A percentile compares a stretch with the other conserved stretches of the same genome.
These are phyloP conservation scores for Ibycter americanus DNA, from an alignment of 2,797 vertebrate genomes.

Conservation along the genomic window DNA sequence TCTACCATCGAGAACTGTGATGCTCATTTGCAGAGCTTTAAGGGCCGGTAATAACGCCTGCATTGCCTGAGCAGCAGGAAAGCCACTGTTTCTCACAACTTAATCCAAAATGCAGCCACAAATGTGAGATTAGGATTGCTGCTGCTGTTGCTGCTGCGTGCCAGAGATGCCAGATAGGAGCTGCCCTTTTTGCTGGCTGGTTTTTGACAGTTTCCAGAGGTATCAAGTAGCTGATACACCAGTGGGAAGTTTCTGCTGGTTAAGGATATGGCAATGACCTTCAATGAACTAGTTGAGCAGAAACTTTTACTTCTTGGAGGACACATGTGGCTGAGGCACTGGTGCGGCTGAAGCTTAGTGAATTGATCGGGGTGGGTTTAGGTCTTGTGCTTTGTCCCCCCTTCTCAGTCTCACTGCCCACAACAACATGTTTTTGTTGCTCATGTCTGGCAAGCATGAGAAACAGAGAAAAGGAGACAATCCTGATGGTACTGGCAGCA, in stretches of 20 bases:
- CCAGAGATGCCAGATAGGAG: background rate
- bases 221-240: background rate
- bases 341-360: background rate
- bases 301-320: background rate
- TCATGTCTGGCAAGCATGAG: background rate
- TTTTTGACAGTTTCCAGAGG: background rate
- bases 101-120: background rate
- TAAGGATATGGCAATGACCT: background rate
- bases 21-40: background rate
- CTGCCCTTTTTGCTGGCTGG: background rate
- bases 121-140: background rate
- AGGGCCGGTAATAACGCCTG: background rate
- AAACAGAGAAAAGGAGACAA: background rate
- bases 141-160: background rate
- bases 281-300: background rate
- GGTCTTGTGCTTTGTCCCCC: background rate
- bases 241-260: background rate
- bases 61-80: background rate
- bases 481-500: background rate
- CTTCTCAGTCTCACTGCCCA: background rate
- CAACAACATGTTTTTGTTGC: fast-evolving
- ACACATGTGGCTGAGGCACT: fast-evolving
- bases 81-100: background rate
- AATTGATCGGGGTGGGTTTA: fast-evolving
- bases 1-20: background rate